phyloP scores from a whole-genome alignment of 2,888 invertebrate genomes.

The Dascillus cervinus region DNA sequence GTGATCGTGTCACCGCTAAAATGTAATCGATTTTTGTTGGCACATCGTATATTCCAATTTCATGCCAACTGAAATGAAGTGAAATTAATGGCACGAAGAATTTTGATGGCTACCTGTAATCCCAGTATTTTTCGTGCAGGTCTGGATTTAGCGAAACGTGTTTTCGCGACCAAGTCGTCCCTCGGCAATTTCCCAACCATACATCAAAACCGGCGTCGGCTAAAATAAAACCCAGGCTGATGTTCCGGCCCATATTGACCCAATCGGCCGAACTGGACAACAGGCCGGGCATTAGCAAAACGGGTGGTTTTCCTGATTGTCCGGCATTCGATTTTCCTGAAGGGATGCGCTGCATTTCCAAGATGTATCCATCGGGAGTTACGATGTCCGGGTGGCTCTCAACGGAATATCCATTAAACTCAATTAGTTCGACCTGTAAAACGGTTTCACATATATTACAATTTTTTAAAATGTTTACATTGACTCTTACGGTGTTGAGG shows the following conservation, averaged over 20 bases:
- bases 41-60: constrained; percentile 67
- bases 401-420: constrained; percentile 35
- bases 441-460: too few species aligned
- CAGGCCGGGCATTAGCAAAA: constrained; percentile 70
- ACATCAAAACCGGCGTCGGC: constrained; percentile 45
- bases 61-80: constrained; percentile 55
- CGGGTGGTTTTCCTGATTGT: constrained; percentile 45
- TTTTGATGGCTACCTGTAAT: constrained; percentile 40
- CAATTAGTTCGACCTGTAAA: constrained; percentile 37
- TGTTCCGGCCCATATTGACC: constrained; percentile 56
- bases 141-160: constrained; percentile 40
- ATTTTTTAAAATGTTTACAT: too few species aligned
- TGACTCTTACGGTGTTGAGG: too few species aligned
- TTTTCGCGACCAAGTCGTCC: constrained; percentile 46
- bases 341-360: constrained; percentile 38
- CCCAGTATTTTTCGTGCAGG: constrained; percentile 36
- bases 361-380: constrained; percentile 43
- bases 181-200: constrained; percentile 55
- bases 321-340: constrained; percentile 35
- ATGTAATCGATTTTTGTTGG: constrained; percentile 69
- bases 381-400: constrained; percentile 37
- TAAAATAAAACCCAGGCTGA: constrained; percentile 43
- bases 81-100: too few species aligned
- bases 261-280: constrained; percentile 66
- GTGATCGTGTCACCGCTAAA: constrained; percentile 45